phyloP scores from a whole-genome alignment of 2,888 invertebrate species.

The Smittia sp. region DNA sequence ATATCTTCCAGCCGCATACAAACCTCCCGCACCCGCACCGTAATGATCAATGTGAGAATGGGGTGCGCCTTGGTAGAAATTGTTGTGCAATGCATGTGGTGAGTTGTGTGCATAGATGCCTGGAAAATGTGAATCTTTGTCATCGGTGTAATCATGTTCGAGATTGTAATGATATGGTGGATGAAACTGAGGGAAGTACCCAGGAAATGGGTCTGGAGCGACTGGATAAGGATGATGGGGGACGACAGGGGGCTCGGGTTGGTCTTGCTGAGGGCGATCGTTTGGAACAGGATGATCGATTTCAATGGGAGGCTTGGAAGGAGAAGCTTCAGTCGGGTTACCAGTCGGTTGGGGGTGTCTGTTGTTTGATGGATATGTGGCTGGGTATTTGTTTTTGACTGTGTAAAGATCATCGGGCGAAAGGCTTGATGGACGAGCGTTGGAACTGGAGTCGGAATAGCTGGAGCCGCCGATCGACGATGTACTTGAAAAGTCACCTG shows the following conservation, averaged over 20 bases:
- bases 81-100: slow-evolving; percentile 50
- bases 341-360: neutral
- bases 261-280: neutral
- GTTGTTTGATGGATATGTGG: slow-evolving; percentile 14
- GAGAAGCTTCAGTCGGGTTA: neutral
- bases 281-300: neutral
- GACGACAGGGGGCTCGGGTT: neutral
- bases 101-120: slow-evolving; percentile 52
- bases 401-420: slow-evolving; percentile 26
- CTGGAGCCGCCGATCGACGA: neutral
- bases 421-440: neutral
- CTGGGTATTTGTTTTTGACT: slow-evolving; percentile 23
- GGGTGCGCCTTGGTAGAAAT: slow-evolving; percentile 44
- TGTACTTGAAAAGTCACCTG: slow-evolving; percentile 30
- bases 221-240: slow-evolving; percentile 13
- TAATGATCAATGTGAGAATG: neutral
- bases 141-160: slow-evolving; percentile 43
- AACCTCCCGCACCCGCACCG: neutral
- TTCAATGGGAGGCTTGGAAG: neutral
- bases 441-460: slow-evolving; percentile 2
- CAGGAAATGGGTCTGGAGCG: slow-evolving; percentile 33
- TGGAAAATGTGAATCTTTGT: slow-evolving; percentile 48
- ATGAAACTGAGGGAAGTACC: slow-evolving; percentile 24
- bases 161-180: slow-evolving; percentile 21
- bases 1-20: slow-evolving; percentile 28